Conservation (phyloP, 2,888 invertebrate species). For the Marronus borbonicus region DNA sequence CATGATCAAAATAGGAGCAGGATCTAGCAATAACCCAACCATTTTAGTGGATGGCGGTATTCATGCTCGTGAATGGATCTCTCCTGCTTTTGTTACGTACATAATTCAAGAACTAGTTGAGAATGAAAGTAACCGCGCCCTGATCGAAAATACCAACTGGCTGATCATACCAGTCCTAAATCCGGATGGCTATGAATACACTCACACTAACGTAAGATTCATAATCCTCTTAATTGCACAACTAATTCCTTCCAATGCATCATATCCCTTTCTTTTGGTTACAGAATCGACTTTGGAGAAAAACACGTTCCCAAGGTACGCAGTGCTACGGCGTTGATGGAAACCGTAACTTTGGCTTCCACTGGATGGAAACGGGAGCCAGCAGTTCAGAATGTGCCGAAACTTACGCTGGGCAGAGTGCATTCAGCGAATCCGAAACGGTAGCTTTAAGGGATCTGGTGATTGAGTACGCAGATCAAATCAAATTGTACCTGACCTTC, state of each 20-base stretch:
- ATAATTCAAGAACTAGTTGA: slow-evolving; percentile 78
- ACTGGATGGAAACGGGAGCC: slow-evolving; percentile 75
- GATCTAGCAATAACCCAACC: slow-evolving; percentile 73
- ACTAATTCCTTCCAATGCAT: too few species aligned
- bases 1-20: slow-evolving; percentile 76
- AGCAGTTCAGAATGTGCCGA: slow-evolving; percentile 68
- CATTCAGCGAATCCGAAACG: slow-evolving; percentile 75
- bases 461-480: slow-evolving; percentile 73
- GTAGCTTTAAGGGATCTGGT: slow-evolving; percentile 73
- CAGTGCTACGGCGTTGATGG: slow-evolving; percentile 58
- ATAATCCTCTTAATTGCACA: neutral
- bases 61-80: slow-evolving; percentile 82
- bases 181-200: slow-evolving; percentile 81
- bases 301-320: slow-evolving; percentile 55
- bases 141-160: slow-evolving; percentile 78
- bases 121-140: slow-evolving; percentile 72
- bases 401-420: slow-evolving; percentile 69
- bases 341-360: slow-evolving; percentile 74
- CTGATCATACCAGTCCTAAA: slow-evolving; percentile 78
- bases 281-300: slow-evolving; percentile 60
- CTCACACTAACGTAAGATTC: slow-evolving; percentile 70
- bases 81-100: slow-evolving; percentile 78
- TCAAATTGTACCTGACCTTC: slow-evolving; percentile 79
- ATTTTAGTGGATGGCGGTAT: slow-evolving; percentile 77
- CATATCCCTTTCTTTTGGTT: slow-evolving; percentile 61